These are phyloP conservation scores for Pachycephala philippinensis DNA, from an alignment of 2,113 vertebrate genomes.

Conservation along the genomic window DNA sequence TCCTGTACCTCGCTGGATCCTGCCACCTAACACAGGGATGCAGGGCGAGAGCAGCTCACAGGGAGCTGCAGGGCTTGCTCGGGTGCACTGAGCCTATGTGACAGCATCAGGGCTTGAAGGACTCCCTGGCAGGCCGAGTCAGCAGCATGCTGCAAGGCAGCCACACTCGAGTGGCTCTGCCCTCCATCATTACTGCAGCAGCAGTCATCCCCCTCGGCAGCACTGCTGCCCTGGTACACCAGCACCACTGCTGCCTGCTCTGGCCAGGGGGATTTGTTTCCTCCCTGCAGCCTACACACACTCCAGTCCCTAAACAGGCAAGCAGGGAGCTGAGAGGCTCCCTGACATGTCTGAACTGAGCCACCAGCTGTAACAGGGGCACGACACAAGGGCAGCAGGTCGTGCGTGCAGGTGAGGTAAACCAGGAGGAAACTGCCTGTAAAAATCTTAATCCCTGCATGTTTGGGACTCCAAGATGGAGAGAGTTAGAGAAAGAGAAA, in stretches of 20 bases:
- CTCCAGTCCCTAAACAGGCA: background rate
- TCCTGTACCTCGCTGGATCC: background rate
- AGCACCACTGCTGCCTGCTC: background rate
- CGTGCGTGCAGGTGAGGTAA: background rate
- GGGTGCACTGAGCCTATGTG: background rate
- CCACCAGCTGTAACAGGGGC: background rate
- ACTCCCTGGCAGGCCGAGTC: background rate
- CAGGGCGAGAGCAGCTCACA: rapidly evolving
- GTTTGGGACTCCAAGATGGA: background rate
- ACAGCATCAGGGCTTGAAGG: background rate
- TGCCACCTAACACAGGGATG: background rate
- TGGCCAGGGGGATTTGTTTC: background rate
- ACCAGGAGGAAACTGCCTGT: background rate
- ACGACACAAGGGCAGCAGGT: background rate
- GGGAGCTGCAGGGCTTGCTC: background rate
- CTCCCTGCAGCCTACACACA: background rate
- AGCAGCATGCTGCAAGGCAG: background rate
- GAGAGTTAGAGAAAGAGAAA: background rate
- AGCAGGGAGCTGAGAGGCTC: background rate
- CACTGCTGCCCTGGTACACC: rapidly evolving
- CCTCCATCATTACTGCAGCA: background rate
- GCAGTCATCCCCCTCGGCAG: background rate
- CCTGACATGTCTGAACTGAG: background rate
- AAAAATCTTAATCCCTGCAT: background rate
- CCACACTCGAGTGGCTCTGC: background rate